phyloP scores from a whole-genome alignment of 2,113 vertebrate genomes.

The Actenoides hombroni region DNA sequence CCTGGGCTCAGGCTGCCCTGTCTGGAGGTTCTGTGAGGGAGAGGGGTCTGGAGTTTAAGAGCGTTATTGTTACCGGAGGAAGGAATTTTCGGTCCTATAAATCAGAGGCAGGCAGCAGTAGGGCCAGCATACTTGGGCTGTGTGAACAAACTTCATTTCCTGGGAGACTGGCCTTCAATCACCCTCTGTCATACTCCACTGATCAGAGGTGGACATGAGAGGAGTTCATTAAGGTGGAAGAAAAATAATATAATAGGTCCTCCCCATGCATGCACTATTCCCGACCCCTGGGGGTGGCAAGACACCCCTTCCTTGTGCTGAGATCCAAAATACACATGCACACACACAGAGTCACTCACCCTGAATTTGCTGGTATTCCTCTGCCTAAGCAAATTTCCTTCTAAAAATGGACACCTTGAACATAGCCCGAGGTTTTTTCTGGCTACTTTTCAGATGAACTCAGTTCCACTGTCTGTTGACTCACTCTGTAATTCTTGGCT shows the following conservation, averaged over 20 bases:
- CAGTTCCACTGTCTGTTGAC: conserved; percentile 50
- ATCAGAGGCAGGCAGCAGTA: conserved; percentile 73
- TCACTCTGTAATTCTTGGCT: conserved; percentile 56
- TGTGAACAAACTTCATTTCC: conserved; percentile 81
- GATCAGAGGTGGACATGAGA: conserved; percentile 81
- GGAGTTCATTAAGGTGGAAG: conserved; percentile 79
- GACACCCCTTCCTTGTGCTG: conserved; percentile 52
- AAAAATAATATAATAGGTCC: conserved; percentile 74
- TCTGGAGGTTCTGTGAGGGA: conserved; percentile 63
- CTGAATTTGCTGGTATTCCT: conserved; percentile 33
- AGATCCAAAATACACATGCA: conserved; percentile 37
- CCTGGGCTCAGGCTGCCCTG: conserved; percentile 27
- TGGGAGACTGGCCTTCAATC: conserved; percentile 79
- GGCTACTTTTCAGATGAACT: conserved; percentile 43
- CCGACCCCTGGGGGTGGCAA: conserved; percentile 65
- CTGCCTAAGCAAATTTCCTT: conserved; percentile 50
- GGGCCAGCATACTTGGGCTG: conserved; percentile 73
- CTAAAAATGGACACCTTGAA: conserved; percentile 35
- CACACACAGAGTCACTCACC: conserved; percentile 27
- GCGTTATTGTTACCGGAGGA: conserved; percentile 74
- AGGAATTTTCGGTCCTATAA: conserved; percentile 75
- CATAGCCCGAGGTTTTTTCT: not conserved
- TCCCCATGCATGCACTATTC: conserved; percentile 70
- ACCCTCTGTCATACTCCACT: conserved; percentile 76
- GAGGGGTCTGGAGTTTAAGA: conserved; percentile 71